Evolutionary conservation across 2,113 vertebrate species (phyloP), one percentile per base, ranked within the genome.

Genomic region (Actenoides hombroni): DNA sequence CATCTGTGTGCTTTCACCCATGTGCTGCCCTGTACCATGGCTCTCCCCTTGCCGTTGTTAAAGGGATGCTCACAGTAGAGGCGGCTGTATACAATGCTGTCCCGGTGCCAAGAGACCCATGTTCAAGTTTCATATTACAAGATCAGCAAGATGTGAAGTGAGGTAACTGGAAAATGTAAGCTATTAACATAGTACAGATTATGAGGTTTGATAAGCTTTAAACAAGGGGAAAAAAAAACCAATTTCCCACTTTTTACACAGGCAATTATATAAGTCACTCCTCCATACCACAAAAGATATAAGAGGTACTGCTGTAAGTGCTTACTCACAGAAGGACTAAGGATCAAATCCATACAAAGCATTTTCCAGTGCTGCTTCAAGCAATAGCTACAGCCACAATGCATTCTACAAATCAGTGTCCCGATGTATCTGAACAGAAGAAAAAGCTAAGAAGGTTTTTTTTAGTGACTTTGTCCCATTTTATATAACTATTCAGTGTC

Each of bases 191-290:
- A 61, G 51, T n/a, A 93, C 29, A 42, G 81, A 88, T 88, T 81
- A 86, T 51, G 76, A 94, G 60, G 44, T 85, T 91, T 86, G 46
- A 69, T 92, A 88, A 97, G 77, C 70, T 96, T 97, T 94, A 95
- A 90, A 75, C n/a, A 76, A 17, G 82, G 84, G 1, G 2, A 75
- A 85, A 51, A 51, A 51, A 25, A 51, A 51, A 13, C 24, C 16
- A 54, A 71, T 53, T 95, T 92, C 48, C 68, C 74, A 87, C 44
- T 93, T 97, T 77, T 81, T 75, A 71, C 28, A 79, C 21, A 17
- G 67, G 59, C 74, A 92, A 63, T 89, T 92, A 92, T 40, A n/a
- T 11, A 95, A 71, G 8, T 5, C 3, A 96, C 80, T 85, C 33
- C 83, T 94, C 77, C 49, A 51, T 29, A 51, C 18, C 23, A 5